These are phyloP conservation scores for Ephestia elutella DNA, from an alignment of 1,140 invertebrate species.

Conservation along the genomic window DNA sequence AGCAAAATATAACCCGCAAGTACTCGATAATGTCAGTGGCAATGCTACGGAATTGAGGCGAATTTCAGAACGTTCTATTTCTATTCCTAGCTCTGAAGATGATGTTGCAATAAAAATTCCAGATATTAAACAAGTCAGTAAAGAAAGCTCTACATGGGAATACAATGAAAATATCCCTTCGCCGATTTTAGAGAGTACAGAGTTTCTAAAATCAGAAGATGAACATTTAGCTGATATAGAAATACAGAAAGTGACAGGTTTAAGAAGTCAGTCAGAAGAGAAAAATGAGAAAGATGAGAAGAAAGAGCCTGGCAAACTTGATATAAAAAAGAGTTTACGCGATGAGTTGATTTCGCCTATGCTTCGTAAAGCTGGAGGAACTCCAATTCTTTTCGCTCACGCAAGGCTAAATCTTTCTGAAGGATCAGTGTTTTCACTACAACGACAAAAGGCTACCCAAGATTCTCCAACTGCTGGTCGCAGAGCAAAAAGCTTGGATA, in stretches of 20 bases:
- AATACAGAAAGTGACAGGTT: conserved; percentile 67
- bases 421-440: conserved; percentile 83
- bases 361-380: conserved; percentile 79
- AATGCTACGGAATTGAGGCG: conserved; percentile 78
- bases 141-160: conserved; percentile 75
- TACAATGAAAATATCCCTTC: conserved; percentile 78
- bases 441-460: conserved; percentile 81
- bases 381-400: conserved; percentile 85
- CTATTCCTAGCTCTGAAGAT: conserved; percentile 81
- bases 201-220: conserved; percentile 76
- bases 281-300: conserved; percentile 43
- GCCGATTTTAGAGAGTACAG: conserved; percentile 75
- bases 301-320: conserved; percentile 46
- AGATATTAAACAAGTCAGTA: conserved; percentile 68
- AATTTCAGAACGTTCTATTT: conserved; percentile 81
- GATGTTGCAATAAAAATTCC: conserved; percentile 72
- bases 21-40: conserved; percentile 75
- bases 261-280: conserved; percentile 46
- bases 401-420: conserved; percentile 86
- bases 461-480: conserved; percentile 83
- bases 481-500: conserved; percentile 87
- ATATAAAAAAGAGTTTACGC: conserved; percentile 62
- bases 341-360: conserved; percentile 76
- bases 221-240: conserved; percentile 72
- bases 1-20: conserved; percentile 76